Evolutionary conservation across 2,888 invertebrate species (phyloP), one percentile per base, ranked within the genome.

Genomic region (Ischnura elegans): DNA sequence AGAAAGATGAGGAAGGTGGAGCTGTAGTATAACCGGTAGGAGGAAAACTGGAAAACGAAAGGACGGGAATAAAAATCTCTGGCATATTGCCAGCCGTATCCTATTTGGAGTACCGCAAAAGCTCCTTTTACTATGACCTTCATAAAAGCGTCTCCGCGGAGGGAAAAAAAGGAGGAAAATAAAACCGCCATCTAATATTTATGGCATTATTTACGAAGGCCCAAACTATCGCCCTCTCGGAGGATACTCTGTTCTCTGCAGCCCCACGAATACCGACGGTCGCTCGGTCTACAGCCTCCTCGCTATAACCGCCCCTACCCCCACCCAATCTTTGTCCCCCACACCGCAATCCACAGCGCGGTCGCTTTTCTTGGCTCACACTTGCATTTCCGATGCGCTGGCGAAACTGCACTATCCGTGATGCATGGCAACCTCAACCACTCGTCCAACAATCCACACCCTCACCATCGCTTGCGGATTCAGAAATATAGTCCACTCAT

Each of bases 51-150:
- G 90, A 90, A n/a, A 46, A 46, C 2, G 86, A 4, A 86, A 45
- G 86, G 45, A 5, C 21, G 19, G 43, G 66, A 61, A 66, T 90
- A 90, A 90, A 90, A 90, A 90, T 66, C 90, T 66, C 90, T 90
- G 90, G 90, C 61, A 90, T 90, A 90, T 90, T 90, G 90, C 90
- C 90, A 90, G 90, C 61, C 61, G 90, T 43, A 61, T 90, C 61
- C 90, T 90, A 90, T 90, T 76, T 90, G 13, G 90, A 90, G 90
- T 61, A 90, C 90, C 90, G 90, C 90, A 66, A 90, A 66, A 90
- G 90, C 90, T 43, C 87, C 42, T 87, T 87, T 87, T 55, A 55
- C 61, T 90, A 61, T 61, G 90, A 66, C 66, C 90, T 90, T 90
- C 90, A 90, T 55, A 61, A 76, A 76, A 90, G n/a, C 90, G 90